Evolutionary conservation across 1,140 invertebrate species (phyloP).

Genomic region (Sycophila sp.): DNA sequence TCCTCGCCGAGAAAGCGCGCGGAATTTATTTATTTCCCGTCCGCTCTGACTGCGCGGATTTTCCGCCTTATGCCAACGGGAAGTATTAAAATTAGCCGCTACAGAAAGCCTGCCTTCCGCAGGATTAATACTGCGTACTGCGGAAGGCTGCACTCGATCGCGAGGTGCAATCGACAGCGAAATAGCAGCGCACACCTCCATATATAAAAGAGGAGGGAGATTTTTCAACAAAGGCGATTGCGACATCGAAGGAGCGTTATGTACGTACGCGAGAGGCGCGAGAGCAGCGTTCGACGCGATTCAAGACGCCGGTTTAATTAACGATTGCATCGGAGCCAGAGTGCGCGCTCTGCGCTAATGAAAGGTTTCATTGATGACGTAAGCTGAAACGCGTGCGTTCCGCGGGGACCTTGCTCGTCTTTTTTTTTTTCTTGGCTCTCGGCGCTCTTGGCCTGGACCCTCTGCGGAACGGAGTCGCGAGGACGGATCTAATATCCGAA

Average conservation of each 20-base stretch:
- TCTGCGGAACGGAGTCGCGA: background rate
- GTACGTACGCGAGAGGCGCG: background rate
- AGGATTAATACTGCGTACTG: too few relatives aligned
- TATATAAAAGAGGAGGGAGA: background rate
- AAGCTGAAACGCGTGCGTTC: background rate
- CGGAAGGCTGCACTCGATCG: too few relatives aligned
- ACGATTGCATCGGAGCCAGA: slow-evolving; percentile 19
- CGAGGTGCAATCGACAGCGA: too few relatives aligned
- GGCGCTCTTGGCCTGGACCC: background rate
- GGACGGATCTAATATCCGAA: background rate
- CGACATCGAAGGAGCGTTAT: background rate
- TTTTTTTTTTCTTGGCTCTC: background rate
- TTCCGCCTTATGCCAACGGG: too few relatives aligned
- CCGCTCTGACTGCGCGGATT: too few relatives aligned
- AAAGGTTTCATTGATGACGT: slow-evolving; percentile 27
- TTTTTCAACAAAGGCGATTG: background rate
- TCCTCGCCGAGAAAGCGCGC: background rate
- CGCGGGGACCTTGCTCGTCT: background rate
- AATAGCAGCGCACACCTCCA: too few relatives aligned
- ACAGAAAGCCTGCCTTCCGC: too few relatives aligned
- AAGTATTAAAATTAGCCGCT: too few relatives aligned
- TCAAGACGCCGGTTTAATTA: slow-evolving; percentile 29
- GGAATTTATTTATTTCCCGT: slow-evolving; percentile 3
- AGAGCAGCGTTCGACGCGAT: background rate
- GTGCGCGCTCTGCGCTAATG: background rate